A percentile compares a stretch with the other conserved stretches of the same genome.
These are phyloP conservation scores for Acronicta leporina DNA, from an alignment of 2,888 invertebrate genomes.

Conservation along the genomic window DNA sequence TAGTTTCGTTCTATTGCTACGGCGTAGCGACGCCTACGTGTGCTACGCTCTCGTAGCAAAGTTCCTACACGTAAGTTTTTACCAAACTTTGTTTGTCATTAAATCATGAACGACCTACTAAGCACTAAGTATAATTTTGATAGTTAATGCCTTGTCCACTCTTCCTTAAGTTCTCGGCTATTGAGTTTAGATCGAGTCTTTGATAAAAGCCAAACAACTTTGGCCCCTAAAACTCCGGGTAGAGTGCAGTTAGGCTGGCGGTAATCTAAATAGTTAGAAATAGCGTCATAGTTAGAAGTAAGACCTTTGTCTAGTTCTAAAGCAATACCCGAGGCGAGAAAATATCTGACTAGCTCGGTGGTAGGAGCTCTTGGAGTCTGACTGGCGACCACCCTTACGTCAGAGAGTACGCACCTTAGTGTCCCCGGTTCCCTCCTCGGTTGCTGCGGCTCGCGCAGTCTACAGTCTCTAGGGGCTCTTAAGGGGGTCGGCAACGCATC, in stretches of 20 bases:
- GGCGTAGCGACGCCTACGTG: background rate
- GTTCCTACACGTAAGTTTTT: too few species aligned
- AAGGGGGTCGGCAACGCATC: too few species aligned
- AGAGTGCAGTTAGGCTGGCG: conserved; percentile 10
- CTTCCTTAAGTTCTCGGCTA: background rate
- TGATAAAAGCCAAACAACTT: conserved; percentile 21
- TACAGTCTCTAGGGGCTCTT: too few species aligned
- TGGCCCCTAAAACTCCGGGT: conserved; percentile 11
- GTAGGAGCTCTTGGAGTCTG: too few species aligned
- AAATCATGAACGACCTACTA: background rate
- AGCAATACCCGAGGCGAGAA: too few species aligned
- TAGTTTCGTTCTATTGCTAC: background rate
- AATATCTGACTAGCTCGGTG: too few species aligned
- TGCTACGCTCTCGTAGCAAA: background rate
- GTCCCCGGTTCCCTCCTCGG: too few species aligned
- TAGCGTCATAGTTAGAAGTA: conserved; percentile 19
- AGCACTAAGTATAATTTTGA: background rate
- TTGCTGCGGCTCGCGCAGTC: too few species aligned
- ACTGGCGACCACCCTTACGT: too few species aligned
- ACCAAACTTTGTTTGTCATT: too few species aligned
- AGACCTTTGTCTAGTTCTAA: conserved; percentile 12
- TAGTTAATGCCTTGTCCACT: background rate
- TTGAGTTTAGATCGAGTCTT: conserved; percentile 9
- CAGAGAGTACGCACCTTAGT: too few species aligned
- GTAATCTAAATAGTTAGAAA: conserved; percentile 21